Conservation (phyloP, 2,888 invertebrate species). For the Dasypolia templi region DNA sequence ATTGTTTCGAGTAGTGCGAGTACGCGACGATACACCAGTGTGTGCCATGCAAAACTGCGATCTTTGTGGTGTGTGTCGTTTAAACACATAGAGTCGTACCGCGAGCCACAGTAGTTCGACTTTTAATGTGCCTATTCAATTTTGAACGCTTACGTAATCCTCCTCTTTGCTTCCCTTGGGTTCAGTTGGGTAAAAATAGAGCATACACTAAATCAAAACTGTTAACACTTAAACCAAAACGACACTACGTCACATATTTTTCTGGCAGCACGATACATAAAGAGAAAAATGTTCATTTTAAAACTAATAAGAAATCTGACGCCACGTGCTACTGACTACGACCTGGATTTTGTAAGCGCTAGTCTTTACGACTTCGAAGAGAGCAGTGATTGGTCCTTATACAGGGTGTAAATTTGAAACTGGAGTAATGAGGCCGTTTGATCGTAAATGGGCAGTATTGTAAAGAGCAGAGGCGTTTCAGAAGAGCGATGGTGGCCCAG, state of each 20-base stretch:
- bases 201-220: conserved; percentile 19
- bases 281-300: conserved; percentile 56
- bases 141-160: too few species aligned
- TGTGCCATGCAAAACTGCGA: too few species aligned
- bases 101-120: too few species aligned
- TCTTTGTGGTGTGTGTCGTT: too few species aligned
- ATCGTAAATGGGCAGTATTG: neutral
- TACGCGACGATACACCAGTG: too few species aligned
- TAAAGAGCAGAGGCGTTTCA: neutral
- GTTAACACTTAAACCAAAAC: conserved; percentile 14
- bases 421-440: conserved; percentile 19
- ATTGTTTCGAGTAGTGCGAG: too few species aligned
- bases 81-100: too few species aligned
- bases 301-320: conserved; percentile 58
- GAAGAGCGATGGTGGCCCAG: too few species aligned
- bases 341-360: conserved; percentile 45
- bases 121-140: too few species aligned
- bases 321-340: conserved; percentile 54
- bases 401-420: conserved; percentile 25
- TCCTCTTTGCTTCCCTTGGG: too few species aligned
- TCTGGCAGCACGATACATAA: conserved; percentile 16
- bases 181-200: too few species aligned
- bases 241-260: conserved; percentile 26
- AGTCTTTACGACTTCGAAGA: conserved; percentile 36
- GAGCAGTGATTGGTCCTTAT: conserved; percentile 33